Evolutionary conservation across 2,797 vertebrate genomes (phyloP), one percentile per base, ranked within the genome.

Genomic region (Poecilia gillii): DNA sequence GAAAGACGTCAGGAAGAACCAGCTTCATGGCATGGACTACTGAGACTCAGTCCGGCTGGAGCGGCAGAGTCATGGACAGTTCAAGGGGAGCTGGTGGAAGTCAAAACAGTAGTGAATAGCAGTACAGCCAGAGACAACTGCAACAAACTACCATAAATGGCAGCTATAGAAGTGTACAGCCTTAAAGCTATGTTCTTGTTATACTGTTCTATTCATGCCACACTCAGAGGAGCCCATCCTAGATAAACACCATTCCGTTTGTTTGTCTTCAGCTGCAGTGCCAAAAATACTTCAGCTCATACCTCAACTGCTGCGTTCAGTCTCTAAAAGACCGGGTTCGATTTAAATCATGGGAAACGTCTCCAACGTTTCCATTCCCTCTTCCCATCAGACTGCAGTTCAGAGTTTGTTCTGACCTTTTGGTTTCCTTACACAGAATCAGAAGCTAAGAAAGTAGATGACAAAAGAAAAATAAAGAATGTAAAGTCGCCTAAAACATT

Each of bases 1-100:
- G 41, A 96, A 93, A 53, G 13, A 78, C 1, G 94, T 95, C 2
- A 92, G 94, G 87, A 96, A 96, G 89, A 1, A 83, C 78, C 94
- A 95, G 77, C 91, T 95, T 9, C 90, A 95, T 80, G 94, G 84
- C 75, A 90, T 96, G 92, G 95, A 97, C 87, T 97, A 96, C 91
- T 88, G 89, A 93, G 36, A 33, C 23, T 57, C 5, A 72, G 18
- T 76, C 20, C 89, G 79, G 91, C 73, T 20, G n/a, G 41, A 75
- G 28, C 5, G 14, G 47, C 16, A 28, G 18, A 14, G 45, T 20
- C 31, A 46, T 6, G 14, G 7, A 77, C 12, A 6, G 25, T 41
- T 39, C 9, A 36, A 49, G 12, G 25, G 41, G 53, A 41, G 41
- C 39, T 51, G 59, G 14, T 41, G n/a, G 1, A 68, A 64, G 39